A percentile compares a stretch with the other conserved stretches of the same genome.
Conservation (phyloP, 1,140 invertebrate genomes). For the Atta cephalotes region DNA sequence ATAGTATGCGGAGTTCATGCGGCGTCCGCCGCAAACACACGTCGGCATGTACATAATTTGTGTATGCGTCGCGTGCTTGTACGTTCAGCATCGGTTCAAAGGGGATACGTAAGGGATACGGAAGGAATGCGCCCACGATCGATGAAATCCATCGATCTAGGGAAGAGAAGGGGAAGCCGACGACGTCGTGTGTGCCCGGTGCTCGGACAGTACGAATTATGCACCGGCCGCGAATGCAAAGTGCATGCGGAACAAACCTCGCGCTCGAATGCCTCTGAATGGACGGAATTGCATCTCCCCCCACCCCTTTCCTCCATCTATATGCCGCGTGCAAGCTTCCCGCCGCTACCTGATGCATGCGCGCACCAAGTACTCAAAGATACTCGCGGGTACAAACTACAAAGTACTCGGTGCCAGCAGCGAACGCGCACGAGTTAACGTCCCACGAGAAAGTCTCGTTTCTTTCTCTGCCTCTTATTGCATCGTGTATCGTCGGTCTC, state of each 20-base stretch:
- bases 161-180: background rate
- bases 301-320: background rate
- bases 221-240: conserved; percentile 76
- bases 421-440: conserved; percentile 61
- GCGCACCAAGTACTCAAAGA: conserved; percentile 47
- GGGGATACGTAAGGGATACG: background rate
- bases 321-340: background rate
- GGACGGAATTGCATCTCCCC: conserved; percentile 70
- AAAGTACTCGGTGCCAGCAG: conserved; percentile 28
- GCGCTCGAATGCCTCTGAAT: conserved; percentile 76
- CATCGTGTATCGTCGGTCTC: background rate
- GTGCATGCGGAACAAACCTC: conserved; percentile 79
- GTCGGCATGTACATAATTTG: conserved; percentile 57
- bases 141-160: conserved; percentile 69
- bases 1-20: conserved; percentile 10
- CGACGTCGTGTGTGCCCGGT: background rate
- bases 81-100: conserved; percentile 25
- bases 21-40: conserved; percentile 18
- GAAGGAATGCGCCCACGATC: background rate
- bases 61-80: conserved; percentile 26
- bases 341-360: background rate
- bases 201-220: conserved; percentile 79
- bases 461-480: conserved; percentile 17
- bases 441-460: conserved; percentile 68
- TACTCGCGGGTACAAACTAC: conserved; percentile 11